Conservation (phyloP, 2,888 invertebrate species). For the Euclidia mi region DNA sequence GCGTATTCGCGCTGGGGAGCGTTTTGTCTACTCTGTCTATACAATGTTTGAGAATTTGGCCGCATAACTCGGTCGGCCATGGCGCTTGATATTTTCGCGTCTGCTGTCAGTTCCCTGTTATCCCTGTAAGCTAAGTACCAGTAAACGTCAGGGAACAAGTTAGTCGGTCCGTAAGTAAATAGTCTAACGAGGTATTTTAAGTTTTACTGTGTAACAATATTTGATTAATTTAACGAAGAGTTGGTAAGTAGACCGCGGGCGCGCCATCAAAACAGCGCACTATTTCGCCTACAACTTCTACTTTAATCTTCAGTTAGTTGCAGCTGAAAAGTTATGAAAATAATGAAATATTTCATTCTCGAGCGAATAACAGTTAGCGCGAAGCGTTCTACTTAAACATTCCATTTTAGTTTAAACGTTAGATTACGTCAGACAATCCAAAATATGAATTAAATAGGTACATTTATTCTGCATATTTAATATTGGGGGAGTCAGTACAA, state of each 20-base stretch:
- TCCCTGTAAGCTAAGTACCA: neutral
- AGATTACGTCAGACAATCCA: conserved; percentile 17
- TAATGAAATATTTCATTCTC: neutral
- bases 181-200: neutral
- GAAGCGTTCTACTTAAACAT: conserved; percentile 9
- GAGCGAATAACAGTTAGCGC: neutral
- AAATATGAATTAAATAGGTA: conserved; percentile 1
- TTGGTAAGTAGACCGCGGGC: no score
- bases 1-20: conserved; percentile 7
- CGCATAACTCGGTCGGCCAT: conserved; percentile 37
- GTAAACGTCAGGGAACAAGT: neutral
- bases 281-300: neutral
- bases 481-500: conserved; percentile 9
- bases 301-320: neutral
- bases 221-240: no score
- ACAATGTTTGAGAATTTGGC: conserved; percentile 38
- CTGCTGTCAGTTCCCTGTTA: conserved; percentile 6
- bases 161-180: neutral
- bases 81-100: conserved; percentile 10
- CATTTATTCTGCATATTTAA: conserved; percentile 9
- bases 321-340: neutral
- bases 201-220: no score
- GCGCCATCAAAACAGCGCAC: no score
- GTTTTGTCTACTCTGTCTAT: conserved; percentile 34
- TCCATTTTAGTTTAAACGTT: conserved; percentile 28